phyloP scores from a whole-genome alignment of 2,797 vertebrate genomes.

The Graptemys geographica region DNA sequence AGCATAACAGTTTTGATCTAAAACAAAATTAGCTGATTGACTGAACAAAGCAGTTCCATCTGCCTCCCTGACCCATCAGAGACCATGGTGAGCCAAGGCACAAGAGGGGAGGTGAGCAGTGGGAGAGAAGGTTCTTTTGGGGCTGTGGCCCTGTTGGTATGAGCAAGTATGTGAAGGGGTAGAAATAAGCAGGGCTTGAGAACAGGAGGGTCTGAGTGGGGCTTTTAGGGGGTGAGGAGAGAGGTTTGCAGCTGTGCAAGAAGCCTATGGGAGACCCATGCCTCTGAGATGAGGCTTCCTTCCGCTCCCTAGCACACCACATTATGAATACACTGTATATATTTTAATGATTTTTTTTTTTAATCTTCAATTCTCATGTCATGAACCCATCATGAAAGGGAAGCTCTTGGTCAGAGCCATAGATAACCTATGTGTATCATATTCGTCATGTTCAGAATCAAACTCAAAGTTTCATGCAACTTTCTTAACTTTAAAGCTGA shows the following conservation, averaged over 20 bases:
- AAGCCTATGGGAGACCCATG: background rate
- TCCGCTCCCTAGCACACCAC: background rate
- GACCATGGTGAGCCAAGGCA: background rate
- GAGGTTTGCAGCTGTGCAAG: background rate
- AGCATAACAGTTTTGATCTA: background rate
- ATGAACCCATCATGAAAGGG: constrained; percentile 24
- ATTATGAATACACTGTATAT: background rate
- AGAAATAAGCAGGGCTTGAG: background rate
- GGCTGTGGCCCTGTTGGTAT: background rate
- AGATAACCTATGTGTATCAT: background rate
- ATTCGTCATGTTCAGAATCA: constrained; percentile 24
- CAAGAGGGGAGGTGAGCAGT: background rate
- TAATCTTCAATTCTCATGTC: constrained; percentile 16
- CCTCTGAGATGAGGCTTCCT: background rate
- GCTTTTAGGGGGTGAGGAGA: background rate
- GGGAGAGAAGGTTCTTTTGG: rapidly evolving
- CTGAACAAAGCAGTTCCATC: background rate
- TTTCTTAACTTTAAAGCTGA: constrained; percentile 51
- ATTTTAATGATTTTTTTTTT: background rate
- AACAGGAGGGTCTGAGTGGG: background rate
- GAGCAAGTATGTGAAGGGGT: background rate
- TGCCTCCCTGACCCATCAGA: background rate
- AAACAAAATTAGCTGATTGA: background rate
- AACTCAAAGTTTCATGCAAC: background rate
- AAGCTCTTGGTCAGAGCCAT: constrained; percentile 29